Percentiles rank a stretch among this genome's conserved stretches.
Conservation (phyloP, 2,113 vertebrate species). For the Brienomyrus longianalis region DNA sequence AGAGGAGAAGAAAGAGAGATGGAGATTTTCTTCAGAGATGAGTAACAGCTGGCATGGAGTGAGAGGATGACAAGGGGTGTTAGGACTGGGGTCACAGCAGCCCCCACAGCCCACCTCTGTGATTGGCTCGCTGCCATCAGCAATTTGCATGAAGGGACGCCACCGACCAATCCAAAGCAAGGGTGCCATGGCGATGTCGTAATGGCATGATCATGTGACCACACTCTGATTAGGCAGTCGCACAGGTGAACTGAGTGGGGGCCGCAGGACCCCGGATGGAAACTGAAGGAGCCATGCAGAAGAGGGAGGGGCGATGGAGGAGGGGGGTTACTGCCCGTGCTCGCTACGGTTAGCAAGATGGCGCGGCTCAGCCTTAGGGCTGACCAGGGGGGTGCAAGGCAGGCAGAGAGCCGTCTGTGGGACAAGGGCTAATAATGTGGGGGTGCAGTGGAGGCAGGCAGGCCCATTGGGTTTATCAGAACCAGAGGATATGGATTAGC, state of each 20-base stretch:
- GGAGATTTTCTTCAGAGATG: background rate
- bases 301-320: too few species aligned
- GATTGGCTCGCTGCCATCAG: background rate
- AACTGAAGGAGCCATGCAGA: background rate
- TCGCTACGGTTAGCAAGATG: background rate
- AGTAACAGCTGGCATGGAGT: constrained; percentile 29
- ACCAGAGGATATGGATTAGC: background rate
- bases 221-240: background rate
- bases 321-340: background rate
- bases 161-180: background rate
- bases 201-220: background rate
- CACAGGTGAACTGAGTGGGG: background rate
- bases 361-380: background rate
- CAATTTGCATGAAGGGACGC: background rate
- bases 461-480: background rate
- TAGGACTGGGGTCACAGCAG: constrained; percentile 17
- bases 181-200: background rate
- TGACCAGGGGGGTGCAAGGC: background rate
- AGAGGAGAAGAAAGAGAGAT: background rate
- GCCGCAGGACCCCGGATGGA: background rate
- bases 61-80: constrained; percentile 41
- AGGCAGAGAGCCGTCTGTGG: background rate
- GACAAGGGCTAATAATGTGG: background rate
- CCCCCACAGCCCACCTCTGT: constrained; percentile 40
- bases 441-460: background rate